Conservation (phyloP, 2,113 vertebrate species). For the Phrynosoma blainvillii region DNA sequence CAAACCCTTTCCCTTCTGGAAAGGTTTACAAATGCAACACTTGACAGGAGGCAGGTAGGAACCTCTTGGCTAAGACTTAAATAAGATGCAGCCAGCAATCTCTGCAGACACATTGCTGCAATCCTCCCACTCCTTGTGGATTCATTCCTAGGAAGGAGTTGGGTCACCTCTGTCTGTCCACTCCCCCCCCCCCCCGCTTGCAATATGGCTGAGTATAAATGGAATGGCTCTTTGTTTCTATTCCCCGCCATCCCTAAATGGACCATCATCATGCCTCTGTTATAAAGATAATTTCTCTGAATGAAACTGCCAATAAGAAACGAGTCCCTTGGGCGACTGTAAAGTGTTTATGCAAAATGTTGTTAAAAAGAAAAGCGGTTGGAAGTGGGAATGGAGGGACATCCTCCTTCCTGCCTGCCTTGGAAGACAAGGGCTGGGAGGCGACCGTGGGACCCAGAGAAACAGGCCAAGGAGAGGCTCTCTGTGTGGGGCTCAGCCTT, state of each 20-base stretch:
- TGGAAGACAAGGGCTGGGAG: neutral
- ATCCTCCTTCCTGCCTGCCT: neutral
- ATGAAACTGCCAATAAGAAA: conserved; percentile 50
- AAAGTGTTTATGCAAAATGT: conserved; percentile 51
- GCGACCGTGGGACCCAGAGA: neutral
- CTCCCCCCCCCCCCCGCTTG: neutral
- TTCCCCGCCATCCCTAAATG: conserved; percentile 35
- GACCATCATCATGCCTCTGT: neutral
- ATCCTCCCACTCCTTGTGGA: neutral
- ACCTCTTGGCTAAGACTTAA: neutral
- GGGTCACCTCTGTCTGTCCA: neutral
- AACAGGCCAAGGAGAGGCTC: too few species aligned
- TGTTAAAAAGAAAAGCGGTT: conserved; percentile 2
- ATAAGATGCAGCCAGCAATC: neutral
- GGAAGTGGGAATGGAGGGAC: neutral
- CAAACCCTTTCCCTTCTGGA: too few species aligned
- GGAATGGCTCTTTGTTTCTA: conserved; percentile 25
- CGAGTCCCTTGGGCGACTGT: conserved; percentile 43
- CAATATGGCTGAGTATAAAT: neutral
- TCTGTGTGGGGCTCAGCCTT: too few species aligned
- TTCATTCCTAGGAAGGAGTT: neutral
- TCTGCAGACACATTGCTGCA: neutral
- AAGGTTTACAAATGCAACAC: too few species aligned
- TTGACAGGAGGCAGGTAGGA: neutral
- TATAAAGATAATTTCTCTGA: conserved; percentile 47